Evolutionary conservation across 2,888 invertebrate genomes (phyloP), one percentile per base, ranked within the genome.

Genomic region (Sinotaia quadrata): DNA sequence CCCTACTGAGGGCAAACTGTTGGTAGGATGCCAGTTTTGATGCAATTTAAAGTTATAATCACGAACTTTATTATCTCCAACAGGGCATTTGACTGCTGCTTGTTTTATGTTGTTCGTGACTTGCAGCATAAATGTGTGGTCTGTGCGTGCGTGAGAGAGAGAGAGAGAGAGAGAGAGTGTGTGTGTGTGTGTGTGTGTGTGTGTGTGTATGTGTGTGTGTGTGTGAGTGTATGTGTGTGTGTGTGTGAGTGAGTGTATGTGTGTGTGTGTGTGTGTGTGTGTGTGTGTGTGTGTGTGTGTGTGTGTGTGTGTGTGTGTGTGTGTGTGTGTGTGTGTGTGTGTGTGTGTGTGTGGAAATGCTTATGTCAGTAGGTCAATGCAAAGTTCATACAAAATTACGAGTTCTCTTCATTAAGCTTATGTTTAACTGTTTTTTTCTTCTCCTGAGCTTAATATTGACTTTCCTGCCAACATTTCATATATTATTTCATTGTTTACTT

Each of bases 391-490:
- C n/a, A n/a, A n/a, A n/a, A n/a, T n/a, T n/a, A n/a, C n/a, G n/a
- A n/a, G n/a, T n/a, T n/a, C n/a, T n/a, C n/a, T n/a, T n/a, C n/a
- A 2, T 31, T 59, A 12, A 41, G 29, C 31, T 18, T 59, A 27
- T 59, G 18, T 59, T 31, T 59, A 3, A 29, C 59, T 59, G 29
- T 59, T 36, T 57, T 15, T 5, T 34, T 33, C 33, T 56, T 34
- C 31, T 29, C 31, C 5, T 36, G 21, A 21, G 8, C 24, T 4
- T 36, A n/a, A 36, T 27, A 36, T 24, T 58, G 8, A 36, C 37
- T 58, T 27, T 58, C 24, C 37, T 37, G n/a, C n/a, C n/a, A n/a
- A n/a, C n/a, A n/a, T n/a, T n/a, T n/a, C n/a, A n/a, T n/a, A n/a
- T n/a, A n/a, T n/a, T n/a, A n/a, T n/a, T n/a, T n/a, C n/a, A n/a